Evolutionary conservation across 1,140 invertebrate genomes (phyloP).

Genomic region (Drosophila dunni): DNA sequence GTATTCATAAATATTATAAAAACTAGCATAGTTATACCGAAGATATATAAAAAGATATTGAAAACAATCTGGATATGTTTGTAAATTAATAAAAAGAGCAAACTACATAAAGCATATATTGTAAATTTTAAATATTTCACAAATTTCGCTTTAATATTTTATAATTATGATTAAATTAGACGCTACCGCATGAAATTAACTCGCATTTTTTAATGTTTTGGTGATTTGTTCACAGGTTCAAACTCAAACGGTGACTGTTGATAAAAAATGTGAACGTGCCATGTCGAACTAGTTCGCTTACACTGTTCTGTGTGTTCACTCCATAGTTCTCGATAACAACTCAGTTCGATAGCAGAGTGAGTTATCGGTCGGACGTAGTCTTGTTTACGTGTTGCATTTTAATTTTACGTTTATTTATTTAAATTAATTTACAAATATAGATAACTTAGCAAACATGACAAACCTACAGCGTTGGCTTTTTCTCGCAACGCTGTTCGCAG

Average conservation of each 20-base stretch:
- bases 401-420: slow-evolving; percentile 27
- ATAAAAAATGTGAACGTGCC: neutral
- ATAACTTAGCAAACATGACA: slow-evolving; percentile 86
- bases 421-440: neutral
- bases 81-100: slow-evolving; percentile 65
- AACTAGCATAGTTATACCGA: slow-evolving; percentile 53
- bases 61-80: slow-evolving; percentile 61
- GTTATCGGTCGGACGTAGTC: slow-evolving; percentile 49
- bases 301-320: too few relatives aligned
- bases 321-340: neutral
- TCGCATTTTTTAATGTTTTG: too few relatives aligned
- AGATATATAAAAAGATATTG: slow-evolving; percentile 28
- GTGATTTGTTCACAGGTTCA: too few relatives aligned
- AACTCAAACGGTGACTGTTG: neutral
- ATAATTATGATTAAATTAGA: neutral
- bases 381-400: slow-evolving; percentile 66
- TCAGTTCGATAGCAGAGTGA: slow-evolving; percentile 1
- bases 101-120: slow-evolving; percentile 10
- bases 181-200: neutral
- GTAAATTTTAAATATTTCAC: neutral
- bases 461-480: slow-evolving; percentile 93
- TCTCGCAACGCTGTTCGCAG: slow-evolving; percentile 86
- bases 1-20: slow-evolving; percentile 72
- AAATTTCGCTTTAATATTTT: neutral
- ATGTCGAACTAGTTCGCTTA: neutral